phyloP scores from a whole-genome alignment of 2,113 vertebrate species.

The Pedionomus torquatus region DNA sequence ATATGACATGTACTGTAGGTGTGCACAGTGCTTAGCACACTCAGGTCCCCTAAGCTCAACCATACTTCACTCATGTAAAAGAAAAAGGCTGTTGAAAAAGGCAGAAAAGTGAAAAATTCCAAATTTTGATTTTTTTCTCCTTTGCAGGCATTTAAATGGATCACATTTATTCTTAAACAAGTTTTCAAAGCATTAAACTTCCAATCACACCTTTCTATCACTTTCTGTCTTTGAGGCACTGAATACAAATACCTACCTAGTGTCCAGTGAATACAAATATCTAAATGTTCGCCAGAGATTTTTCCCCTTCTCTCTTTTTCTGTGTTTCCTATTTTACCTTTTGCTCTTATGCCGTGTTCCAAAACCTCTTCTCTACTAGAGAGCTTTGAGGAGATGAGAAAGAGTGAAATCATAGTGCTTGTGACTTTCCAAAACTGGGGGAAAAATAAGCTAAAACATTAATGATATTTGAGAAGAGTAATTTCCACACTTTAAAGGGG shows the following conservation, averaged over 20 bases:
- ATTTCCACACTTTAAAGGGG: slow-evolving; percentile 15
- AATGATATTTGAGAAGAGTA: slow-evolving; percentile 17
- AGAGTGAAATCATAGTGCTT: neutral
- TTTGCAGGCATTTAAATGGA: slow-evolving; percentile 24
- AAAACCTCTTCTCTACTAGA: neutral
- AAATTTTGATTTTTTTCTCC: neutral
- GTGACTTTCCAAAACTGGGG: neutral
- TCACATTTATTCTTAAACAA: slow-evolving; percentile 1
- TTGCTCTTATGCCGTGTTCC: neutral
- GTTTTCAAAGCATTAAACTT: slow-evolving; percentile 36
- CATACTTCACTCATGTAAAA: neutral
- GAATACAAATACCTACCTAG: neutral
- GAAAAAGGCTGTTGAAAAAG: neutral
- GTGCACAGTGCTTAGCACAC: no score
- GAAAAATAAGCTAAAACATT: neutral
- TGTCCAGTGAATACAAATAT: slow-evolving; percentile 19
- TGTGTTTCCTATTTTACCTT: neutral
- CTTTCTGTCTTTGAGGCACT: neutral
- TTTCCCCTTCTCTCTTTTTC: neutral
- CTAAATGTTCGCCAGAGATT: neutral
- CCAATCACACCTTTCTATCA: slow-evolving; percentile 15
- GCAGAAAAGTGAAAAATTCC: neutral
- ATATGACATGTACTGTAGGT: neutral
- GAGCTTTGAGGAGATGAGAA: neutral
- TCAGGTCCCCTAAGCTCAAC: neutral